Conservation (phyloP, 2,113 vertebrate genomes). For the Datnioides undecimradiatus region DNA sequence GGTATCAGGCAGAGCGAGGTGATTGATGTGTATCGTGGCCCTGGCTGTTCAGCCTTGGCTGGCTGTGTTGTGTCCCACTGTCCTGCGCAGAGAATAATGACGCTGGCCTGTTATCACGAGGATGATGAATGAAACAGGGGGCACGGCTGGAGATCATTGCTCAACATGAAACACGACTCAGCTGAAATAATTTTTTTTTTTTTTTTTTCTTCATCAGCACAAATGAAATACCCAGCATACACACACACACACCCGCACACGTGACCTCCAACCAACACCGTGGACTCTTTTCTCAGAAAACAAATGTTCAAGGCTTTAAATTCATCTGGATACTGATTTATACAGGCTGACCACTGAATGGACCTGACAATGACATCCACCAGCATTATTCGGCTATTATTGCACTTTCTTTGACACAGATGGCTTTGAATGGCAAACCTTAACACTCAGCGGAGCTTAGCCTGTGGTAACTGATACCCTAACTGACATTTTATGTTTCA, state of each 20-base stretch:
- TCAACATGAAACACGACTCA: conserved; percentile 49
- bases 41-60: conserved; percentile 37
- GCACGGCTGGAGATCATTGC: conserved; percentile 38
- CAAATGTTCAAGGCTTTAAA: neutral
- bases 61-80: conserved; percentile 45
- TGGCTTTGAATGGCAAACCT: neutral
- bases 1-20: conserved; percentile 27
- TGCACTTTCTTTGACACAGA: neutral
- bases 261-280: neutral
- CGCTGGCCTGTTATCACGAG: conserved; percentile 41
- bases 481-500: neutral
- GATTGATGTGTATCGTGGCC: conserved; percentile 56
- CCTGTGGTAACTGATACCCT: neutral
- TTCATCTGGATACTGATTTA: neutral
- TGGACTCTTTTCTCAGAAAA: neutral
- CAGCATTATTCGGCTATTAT: neutral
- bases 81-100: conserved; percentile 50
- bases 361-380: neutral
- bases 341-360: neutral
- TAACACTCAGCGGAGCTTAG: neutral
- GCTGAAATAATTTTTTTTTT: conserved; percentile 10
- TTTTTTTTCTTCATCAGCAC: conserved; percentile 36
- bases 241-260: neutral
- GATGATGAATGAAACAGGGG: conserved; percentile 41
- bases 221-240: neutral